Percentiles rank a stretch among this genome's conserved stretches.
Evolutionary conservation across 2,888 invertebrate genomes (phyloP).

Genomic region (Epinotia nisella): DNA sequence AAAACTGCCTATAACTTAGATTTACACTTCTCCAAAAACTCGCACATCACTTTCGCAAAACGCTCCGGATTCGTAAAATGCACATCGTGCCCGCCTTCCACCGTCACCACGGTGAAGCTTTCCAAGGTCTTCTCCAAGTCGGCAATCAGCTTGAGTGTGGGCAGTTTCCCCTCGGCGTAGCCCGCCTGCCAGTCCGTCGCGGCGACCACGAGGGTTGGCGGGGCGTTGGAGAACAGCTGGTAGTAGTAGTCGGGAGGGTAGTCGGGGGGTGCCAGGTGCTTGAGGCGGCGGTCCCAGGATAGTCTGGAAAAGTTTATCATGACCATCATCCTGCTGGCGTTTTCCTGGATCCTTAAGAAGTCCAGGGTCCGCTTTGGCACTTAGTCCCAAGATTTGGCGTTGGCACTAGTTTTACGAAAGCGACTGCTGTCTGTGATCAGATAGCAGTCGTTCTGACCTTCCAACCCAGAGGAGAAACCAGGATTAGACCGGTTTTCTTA

Average conservation of each 20-base stretch:
- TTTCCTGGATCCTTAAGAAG: too few relatives aligned
- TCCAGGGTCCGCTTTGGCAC: too few relatives aligned
- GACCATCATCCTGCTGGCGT: too few relatives aligned
- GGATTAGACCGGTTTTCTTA: too few relatives aligned
- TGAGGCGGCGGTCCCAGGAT: constrained; percentile 69
- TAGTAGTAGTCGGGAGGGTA: constrained; percentile 62
- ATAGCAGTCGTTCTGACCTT: too few relatives aligned
- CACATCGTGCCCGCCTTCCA: constrained; percentile 86
- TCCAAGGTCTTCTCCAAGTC: constrained; percentile 47
- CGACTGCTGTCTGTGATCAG: too few relatives aligned
- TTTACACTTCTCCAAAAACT: constrained; percentile 63
- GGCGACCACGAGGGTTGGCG: constrained; percentile 62
- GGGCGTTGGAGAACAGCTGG: constrained; percentile 58
- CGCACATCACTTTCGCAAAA: constrained; percentile 65
- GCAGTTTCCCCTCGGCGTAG: constrained; percentile 50
- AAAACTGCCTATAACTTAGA: constrained; percentile 51
- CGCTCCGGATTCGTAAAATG: constrained; percentile 85
- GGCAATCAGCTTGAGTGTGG: constrained; percentile 51
- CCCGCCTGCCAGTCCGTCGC: constrained; percentile 51
- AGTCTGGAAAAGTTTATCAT: constrained; percentile 55
- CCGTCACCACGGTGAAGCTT: constrained; percentile 50
- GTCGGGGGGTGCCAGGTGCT: constrained; percentile 59
- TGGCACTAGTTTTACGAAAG: too few relatives aligned
- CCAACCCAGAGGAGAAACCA: too few relatives aligned
- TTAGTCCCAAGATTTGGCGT: too few relatives aligned